These are phyloP conservation scores for Acanthurus lineatus DNA, from an alignment of 2,797 vertebrate genomes.

Conservation along the genomic window DNA sequence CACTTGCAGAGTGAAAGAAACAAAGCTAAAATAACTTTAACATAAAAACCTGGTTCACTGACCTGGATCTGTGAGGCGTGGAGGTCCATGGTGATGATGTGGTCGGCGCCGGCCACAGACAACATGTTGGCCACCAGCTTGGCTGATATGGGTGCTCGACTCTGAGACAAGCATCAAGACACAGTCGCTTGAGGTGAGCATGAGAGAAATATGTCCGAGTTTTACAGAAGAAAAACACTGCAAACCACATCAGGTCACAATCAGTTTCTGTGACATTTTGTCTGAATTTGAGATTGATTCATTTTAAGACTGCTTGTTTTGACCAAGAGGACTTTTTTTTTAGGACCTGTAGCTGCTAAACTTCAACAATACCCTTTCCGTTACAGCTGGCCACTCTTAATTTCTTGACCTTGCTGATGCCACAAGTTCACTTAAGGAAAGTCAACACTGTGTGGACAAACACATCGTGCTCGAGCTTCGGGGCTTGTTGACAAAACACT, in stretches of 20 bases:
- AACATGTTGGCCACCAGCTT: slow-evolving; percentile 98
- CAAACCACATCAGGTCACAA: not conserved
- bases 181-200: slow-evolving; percentile 28
- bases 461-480: not conserved
- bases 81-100: slow-evolving; percentile 98
- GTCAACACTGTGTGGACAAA: not conserved
- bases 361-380: not conserved
- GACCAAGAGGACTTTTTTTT: too few relatives aligned
- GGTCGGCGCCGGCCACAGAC: slow-evolving; percentile 94
- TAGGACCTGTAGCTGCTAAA: not conserved
- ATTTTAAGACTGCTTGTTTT: too few relatives aligned
- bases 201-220: not conserved
- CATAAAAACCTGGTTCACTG: not conserved
- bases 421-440: not conserved
- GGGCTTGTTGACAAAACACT: slow-evolving; percentile 59
- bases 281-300: too few relatives aligned
- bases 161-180: slow-evolving; percentile 75
- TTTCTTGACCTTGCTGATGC: not conserved
- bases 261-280: too few relatives aligned
- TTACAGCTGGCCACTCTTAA: not conserved
- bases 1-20: not conserved
- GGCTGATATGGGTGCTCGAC: slow-evolving; percentile 95
- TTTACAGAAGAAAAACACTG: not conserved
- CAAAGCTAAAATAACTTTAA: too few relatives aligned
- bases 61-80: slow-evolving; percentile 99